phyloP scores from a whole-genome alignment of 2,113 vertebrate species.

The Scytalopus superciliaris region DNA sequence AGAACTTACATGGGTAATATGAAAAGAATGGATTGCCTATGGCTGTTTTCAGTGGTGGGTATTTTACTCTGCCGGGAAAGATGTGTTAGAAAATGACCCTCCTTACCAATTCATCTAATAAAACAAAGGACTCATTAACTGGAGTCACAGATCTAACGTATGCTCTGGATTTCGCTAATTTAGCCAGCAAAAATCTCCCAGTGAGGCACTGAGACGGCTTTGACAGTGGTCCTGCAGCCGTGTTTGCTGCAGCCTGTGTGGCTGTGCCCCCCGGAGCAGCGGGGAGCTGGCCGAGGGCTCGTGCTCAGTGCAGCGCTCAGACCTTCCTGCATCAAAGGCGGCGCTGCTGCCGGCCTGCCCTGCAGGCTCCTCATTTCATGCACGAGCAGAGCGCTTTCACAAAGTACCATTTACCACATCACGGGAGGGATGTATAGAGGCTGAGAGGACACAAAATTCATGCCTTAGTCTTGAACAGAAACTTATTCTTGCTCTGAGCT shows the following conservation, averaged over 20 bases:
- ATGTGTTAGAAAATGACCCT: conserved; percentile 28
- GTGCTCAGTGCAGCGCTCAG: not conserved
- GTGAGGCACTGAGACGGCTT: not conserved
- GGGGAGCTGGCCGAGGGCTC: not conserved
- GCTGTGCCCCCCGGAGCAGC: not conserved
- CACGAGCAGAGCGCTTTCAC: not conserved
- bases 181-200: conserved; percentile 41
- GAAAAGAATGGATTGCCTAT: conserved; percentile 56
- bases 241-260: not conserved
- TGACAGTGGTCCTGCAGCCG: conserved; percentile 19
- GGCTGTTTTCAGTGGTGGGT: conserved; percentile 15
- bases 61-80: conserved; percentile 44
- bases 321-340: not conserved
- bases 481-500: not conserved
- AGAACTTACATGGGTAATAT: conserved; percentile 32
- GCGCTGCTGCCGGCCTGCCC: not conserved
- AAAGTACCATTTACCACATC: not conserved
- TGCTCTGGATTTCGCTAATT: conserved; percentile 43
- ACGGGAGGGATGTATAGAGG: not conserved
- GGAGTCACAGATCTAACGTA: conserved; percentile 29
- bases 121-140: conserved; percentile 45
- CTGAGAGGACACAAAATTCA: not conserved
- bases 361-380: not conserved
- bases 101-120: not conserved
- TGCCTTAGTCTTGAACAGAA: not conserved